phyloP scores from a whole-genome alignment of 1,140 invertebrate genomes.

The Drosophila virilis region DNA sequence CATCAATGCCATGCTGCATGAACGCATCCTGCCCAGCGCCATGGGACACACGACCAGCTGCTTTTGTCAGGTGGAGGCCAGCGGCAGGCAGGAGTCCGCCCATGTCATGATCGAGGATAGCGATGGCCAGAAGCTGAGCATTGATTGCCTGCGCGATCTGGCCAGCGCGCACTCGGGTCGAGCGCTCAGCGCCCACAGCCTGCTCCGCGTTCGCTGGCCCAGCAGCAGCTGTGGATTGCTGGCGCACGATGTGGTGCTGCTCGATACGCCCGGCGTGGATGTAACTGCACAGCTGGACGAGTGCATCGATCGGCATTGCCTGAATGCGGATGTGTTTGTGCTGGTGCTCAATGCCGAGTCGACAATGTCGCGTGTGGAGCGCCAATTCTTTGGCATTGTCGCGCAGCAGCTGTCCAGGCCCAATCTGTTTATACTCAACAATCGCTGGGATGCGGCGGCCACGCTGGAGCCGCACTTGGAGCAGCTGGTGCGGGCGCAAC shows the following conservation, averaged over 20 bases:
- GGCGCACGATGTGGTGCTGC: constrained; percentile 98
- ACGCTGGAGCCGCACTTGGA: constrained; percentile 94
- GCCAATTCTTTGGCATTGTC: constrained; percentile 99
- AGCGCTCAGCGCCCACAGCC: constrained; percentile 88
- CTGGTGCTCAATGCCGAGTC: constrained; percentile 99
- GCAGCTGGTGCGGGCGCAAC: constrained; percentile 94
- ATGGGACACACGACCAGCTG: constrained; percentile 99
- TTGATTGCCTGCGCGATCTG: constrained; percentile 89
- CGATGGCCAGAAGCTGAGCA: constrained; percentile 85
- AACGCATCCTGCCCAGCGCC: constrained; percentile 98
- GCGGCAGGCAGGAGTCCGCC: constrained; percentile 90
- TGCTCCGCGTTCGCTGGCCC: constrained; percentile 98
- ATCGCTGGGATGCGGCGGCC: constrained; percentile 99
- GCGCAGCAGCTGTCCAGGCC: constrained; percentile 98
- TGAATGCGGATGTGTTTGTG: constrained; percentile 99
- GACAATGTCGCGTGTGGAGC: constrained; percentile 93
- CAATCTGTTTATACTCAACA: constrained; percentile 99
- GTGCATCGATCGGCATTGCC: constrained; percentile 99
- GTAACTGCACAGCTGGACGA: constrained; percentile 98
- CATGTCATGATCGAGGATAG: constrained; percentile 90
- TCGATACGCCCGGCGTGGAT: constrained; percentile 99
- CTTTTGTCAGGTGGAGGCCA: constrained; percentile 98
- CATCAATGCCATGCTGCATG: constrained; percentile 99
- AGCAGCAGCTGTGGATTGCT: constrained; percentile 96
- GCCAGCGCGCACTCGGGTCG: constrained; percentile 91